These are phyloP conservation scores for Pseudois nayaur DNA, from an alignment of 2,113 vertebrate species.

Conservation along the genomic window DNA sequence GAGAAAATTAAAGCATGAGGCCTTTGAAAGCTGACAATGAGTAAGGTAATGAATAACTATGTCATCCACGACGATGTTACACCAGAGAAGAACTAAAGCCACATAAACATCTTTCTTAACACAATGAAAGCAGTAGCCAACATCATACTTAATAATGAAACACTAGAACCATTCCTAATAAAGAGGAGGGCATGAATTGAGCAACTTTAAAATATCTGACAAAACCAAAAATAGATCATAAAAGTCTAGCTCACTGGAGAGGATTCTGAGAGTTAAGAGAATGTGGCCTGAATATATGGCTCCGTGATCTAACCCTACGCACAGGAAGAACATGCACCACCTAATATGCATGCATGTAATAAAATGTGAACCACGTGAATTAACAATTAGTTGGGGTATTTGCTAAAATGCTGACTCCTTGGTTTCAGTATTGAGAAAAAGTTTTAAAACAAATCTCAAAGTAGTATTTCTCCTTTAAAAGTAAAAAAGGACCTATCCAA, in stretches of 20 bases:
- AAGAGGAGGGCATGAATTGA: background rate
- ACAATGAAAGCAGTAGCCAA: background rate
- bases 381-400: background rate
- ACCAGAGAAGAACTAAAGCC: background rate
- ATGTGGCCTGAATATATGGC: too few species aligned
- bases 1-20: background rate
- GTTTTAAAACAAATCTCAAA: background rate
- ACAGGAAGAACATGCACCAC: background rate
- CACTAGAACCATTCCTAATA: background rate
- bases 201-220: background rate
- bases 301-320: background rate
- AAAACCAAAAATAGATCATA: background rate
- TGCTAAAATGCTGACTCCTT: background rate
- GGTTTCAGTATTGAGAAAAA: background rate
- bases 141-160: background rate
- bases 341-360: background rate
- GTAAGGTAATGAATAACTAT: background rate
- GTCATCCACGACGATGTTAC: background rate
- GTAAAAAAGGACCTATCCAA: background rate
- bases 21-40: background rate
- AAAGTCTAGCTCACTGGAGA: background rate
- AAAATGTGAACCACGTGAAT: background rate
- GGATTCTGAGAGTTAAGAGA: background rate
- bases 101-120: background rate
- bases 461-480: background rate